Evolutionary conservation across 2,888 invertebrate species (phyloP).

Genomic region (Sarcophaga subvicina): DNA sequence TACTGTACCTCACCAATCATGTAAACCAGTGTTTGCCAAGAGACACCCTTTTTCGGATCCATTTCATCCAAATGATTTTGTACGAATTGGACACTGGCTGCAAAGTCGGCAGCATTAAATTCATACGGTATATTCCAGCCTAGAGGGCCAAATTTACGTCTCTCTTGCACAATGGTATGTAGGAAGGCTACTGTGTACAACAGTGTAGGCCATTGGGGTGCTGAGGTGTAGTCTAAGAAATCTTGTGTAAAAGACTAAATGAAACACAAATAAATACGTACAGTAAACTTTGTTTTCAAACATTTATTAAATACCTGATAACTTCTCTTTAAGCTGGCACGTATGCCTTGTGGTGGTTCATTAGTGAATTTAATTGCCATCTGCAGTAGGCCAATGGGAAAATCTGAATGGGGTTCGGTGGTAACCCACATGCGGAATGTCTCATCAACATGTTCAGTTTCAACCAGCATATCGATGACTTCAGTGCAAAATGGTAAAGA

Average conservation of each 20-base stretch:
- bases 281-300: neutral
- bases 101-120: slow-evolving; percentile 96
- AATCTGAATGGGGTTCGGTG: slow-evolving; percentile 95
- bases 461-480: slow-evolving; percentile 93
- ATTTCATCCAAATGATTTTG: slow-evolving; percentile 98
- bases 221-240: slow-evolving; percentile 94
- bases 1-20: slow-evolving; percentile 97
- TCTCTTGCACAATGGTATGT: slow-evolving; percentile 97
- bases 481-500: slow-evolving; percentile 97
- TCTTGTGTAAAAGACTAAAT: slow-evolving; percentile 86
- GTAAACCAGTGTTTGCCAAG: slow-evolving; percentile 98
- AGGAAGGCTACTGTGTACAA: slow-evolving; percentile 97
- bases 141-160: slow-evolving; percentile 96
- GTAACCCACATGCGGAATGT: slow-evolving; percentile 96
- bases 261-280: neutral
- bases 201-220: slow-evolving; percentile 96
- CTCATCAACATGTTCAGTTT: slow-evolving; percentile 91
- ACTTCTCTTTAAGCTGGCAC: slow-evolving; percentile 96
- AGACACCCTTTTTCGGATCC: slow-evolving; percentile 97
- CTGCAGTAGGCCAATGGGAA: slow-evolving; percentile 93
- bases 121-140: slow-evolving; percentile 99
- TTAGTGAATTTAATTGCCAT: slow-evolving; percentile 99
- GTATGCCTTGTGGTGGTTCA: slow-evolving; percentile 97
- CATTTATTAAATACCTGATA: slow-evolving; percentile 85
- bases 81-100: slow-evolving; percentile 96